phyloP scores from a whole-genome alignment of 2,888 invertebrate genomes.

The Hypsopygia costalis region DNA sequence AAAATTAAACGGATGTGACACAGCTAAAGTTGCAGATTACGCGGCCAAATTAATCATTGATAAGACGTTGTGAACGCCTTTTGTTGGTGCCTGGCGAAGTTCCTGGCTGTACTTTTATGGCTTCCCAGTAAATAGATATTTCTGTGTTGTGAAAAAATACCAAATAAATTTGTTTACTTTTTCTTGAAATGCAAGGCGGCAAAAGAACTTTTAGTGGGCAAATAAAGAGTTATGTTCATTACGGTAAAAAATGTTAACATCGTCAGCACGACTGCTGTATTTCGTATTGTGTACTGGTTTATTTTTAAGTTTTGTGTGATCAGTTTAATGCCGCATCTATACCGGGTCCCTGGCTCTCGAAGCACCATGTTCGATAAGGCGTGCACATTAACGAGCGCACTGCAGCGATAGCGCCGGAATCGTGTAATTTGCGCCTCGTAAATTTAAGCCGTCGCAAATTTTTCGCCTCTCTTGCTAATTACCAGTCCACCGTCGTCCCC shows the following conservation, averaged over 20 bases:
- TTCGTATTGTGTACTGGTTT: slow-evolving; percentile 33
- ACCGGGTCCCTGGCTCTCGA: slow-evolving; percentile 23
- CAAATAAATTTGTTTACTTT: not conserved
- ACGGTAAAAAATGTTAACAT: slow-evolving; percentile 23
- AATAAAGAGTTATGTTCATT: slow-evolving; percentile 17
- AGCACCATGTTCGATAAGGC: slow-evolving; percentile 67
- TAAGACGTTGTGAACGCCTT: slow-evolving; percentile 24
- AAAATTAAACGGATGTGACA: slow-evolving; percentile 59
- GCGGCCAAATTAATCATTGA: slow-evolving; percentile 61
- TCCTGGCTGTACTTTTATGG: not conserved
- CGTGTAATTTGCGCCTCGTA: slow-evolving; percentile 80
- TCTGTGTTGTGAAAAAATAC: not conserved
- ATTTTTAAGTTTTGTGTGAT: slow-evolving; percentile 50
- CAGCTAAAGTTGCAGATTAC: slow-evolving; percentile 50
- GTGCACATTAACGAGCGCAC: slow-evolving; percentile 70
- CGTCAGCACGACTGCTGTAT: slow-evolving; percentile 17
- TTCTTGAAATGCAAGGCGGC: not conserved
- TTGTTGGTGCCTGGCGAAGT: slow-evolving; percentile 5
- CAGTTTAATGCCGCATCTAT: slow-evolving; percentile 46
- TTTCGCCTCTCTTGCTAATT: slow-evolving; percentile 78
- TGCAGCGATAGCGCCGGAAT: slow-evolving; percentile 74
- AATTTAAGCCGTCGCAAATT: slow-evolving; percentile 79
- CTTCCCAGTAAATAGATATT: not conserved
- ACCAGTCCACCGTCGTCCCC: slow-evolving; percentile 72
- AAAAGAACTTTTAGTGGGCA: slow-evolving; percentile 9